These are phyloP conservation scores for Nebria ingens DNA, from an alignment of 1,140 invertebrate genomes.

Conservation along the genomic window DNA sequence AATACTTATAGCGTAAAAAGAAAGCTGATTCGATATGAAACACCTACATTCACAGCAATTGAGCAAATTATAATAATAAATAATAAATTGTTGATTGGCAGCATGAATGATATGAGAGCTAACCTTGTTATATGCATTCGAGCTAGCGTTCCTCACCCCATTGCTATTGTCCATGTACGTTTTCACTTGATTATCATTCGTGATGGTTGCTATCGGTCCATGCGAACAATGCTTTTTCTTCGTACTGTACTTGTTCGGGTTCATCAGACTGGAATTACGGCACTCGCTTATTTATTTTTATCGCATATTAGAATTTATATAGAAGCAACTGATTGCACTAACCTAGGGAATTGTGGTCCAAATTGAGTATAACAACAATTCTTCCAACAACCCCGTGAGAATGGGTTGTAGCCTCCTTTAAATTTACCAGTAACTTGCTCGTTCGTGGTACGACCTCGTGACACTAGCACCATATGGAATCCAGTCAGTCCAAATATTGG, in stretches of 20 bases:
- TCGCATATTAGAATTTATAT: slow-evolving; percentile 9
- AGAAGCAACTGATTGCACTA: slow-evolving; percentile 20
- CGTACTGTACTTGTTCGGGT: slow-evolving; percentile 40
- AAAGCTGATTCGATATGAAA: no score
- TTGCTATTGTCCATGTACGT: slow-evolving; percentile 94
- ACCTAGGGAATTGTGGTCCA: slow-evolving; percentile 95
- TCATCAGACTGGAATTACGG: slow-evolving; percentile 37
- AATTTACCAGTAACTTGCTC: slow-evolving; percentile 99
- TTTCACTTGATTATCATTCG: slow-evolving; percentile 65
- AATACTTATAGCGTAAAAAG: no score
- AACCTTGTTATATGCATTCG: slow-evolving; percentile 90
- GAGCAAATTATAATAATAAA: no score
- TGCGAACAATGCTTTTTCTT: slow-evolving; percentile 32
- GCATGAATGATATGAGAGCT: no score
- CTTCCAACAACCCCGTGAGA: slow-evolving; percentile 83
- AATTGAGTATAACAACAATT: slow-evolving; percentile 94
- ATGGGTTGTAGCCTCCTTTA: slow-evolving; percentile 94
- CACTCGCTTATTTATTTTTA: slow-evolving; percentile 12
- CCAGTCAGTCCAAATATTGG: slow-evolving; percentile 95
- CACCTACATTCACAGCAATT: no score
- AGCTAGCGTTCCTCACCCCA: slow-evolving; percentile 68
- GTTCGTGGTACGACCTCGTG: slow-evolving; percentile 97
- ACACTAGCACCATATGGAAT: slow-evolving; percentile 95
- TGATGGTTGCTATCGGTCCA: slow-evolving; percentile 36
- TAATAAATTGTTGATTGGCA: no score